These are phyloP conservation scores for Epinephelus awoara DNA, from an alignment of 2,797 vertebrate species.

Conservation along the genomic window DNA sequence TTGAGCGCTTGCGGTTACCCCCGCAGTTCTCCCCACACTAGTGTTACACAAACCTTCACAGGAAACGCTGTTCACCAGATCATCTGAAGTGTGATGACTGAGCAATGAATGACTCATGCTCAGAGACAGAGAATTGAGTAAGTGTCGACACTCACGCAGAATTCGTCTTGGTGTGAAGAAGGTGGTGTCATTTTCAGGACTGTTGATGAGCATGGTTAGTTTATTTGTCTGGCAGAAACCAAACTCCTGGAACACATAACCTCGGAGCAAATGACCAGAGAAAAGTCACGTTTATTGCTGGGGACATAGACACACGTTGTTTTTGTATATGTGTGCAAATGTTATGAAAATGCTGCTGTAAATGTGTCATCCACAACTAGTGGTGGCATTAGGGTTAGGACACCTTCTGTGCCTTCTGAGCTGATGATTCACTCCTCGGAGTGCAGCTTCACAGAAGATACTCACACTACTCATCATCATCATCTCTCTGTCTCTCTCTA, in stretches of 20 bases:
- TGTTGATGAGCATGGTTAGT: conserved; percentile 24
- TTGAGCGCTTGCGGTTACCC: not conserved
- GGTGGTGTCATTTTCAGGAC: conserved; percentile 28
- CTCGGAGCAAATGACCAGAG: conserved; percentile 17
- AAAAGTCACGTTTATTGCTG: not conserved
- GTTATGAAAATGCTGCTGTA: conserved; percentile 28
- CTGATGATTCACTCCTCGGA: conserved; percentile 62
- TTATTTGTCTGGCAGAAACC: conserved; percentile 13
- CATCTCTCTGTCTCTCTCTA: conserved; percentile 43
- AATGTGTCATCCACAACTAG: conserved; percentile 49
- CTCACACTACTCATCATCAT: conserved; percentile 32
- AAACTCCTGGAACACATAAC: conserved; percentile 17
- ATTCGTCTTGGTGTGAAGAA: conserved; percentile 50
- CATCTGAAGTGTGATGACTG: conserved; percentile 53
- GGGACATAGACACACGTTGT: conserved; percentile 9
- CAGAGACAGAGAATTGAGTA: conserved; percentile 38
- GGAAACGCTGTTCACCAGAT: conserved; percentile 38
- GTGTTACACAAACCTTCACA: conserved; percentile 36
- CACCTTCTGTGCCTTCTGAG: conserved; percentile 54
- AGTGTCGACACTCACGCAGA: conserved; percentile 42
- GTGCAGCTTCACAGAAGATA: conserved; percentile 40
- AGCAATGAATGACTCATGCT: conserved; percentile 49
- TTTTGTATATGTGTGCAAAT: not conserved
- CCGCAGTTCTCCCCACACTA: not conserved
- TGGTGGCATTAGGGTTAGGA: conserved; percentile 33